Evolutionary conservation across 2,797 vertebrate species (phyloP).

Genomic region (Corythornis leucogaster): DNA sequence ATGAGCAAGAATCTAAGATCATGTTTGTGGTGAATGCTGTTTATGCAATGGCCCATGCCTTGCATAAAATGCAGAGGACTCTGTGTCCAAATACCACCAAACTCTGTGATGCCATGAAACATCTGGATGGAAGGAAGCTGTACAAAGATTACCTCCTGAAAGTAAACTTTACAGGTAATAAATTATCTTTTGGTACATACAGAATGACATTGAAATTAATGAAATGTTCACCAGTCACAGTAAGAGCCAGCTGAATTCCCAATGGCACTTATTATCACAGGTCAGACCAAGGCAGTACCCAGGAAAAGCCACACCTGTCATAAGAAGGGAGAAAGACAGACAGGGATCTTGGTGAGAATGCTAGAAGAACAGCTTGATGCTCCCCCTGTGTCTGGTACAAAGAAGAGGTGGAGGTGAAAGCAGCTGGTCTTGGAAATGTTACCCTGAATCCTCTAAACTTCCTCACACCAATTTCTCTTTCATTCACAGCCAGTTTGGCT

Average conservation of each 20-base stretch:
- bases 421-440: background rate
- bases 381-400: background rate
- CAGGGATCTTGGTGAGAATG: background rate
- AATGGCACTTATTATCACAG: background rate
- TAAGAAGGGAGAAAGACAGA: background rate
- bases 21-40: slow-evolving; percentile 99
- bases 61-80: slow-evolving; percentile 94
- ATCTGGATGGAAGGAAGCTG: slow-evolving; percentile 91
- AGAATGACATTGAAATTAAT: background rate
- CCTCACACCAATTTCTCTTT: background rate
- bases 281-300: background rate
- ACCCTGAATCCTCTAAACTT: background rate
- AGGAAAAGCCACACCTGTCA: background rate
- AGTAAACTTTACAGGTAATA: slow-evolving; percentile 95
- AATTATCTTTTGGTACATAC: background rate
- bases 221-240: background rate
- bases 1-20: slow-evolving; percentile 98
- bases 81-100: slow-evolving; percentile 94
- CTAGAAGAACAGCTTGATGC: background rate
- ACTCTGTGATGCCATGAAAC: slow-evolving; percentile 93
- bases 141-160: slow-evolving; percentile 97
- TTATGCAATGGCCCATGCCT: slow-evolving; percentile 95
- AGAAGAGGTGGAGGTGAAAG: background rate
- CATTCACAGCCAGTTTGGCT: background rate
- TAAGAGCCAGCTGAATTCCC: background rate